Evolutionary conservation across 92 coral and sea anemone genomes (phyloP).

Genomic region (Micromussa lordhowensis): DNA sequence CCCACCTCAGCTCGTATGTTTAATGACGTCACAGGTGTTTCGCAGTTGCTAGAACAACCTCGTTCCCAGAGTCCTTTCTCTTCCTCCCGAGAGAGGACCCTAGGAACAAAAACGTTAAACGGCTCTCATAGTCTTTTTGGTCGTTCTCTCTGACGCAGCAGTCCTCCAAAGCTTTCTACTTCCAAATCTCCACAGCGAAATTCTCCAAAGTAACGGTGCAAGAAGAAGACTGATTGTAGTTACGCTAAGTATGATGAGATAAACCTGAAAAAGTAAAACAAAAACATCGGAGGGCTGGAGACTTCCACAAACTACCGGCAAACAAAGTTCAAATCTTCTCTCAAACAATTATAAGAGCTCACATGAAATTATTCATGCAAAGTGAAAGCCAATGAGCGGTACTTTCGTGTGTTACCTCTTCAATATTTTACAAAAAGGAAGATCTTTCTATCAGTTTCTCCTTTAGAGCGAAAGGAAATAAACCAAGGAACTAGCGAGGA

Average conservation of each 20-base stretch:
- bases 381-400: too few relatives aligned
- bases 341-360: neutral
- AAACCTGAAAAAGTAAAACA: conserved; percentile 76
- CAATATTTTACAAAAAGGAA: too few relatives aligned
- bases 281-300: neutral
- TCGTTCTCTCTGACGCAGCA: conserved; percentile 16
- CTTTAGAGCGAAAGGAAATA: too few relatives aligned
- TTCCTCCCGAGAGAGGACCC: too few relatives aligned
- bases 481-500: too few relatives aligned
- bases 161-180: conserved; percentile 52
- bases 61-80: too few relatives aligned
- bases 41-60: neutral
- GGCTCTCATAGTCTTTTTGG: neutral
- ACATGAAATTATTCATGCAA: too few relatives aligned
- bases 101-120: neutral
- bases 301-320: neutral
- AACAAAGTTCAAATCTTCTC: neutral
- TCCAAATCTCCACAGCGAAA: conserved; percentile 93
- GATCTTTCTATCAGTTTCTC: too few relatives aligned
- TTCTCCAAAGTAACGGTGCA: conserved; percentile 96
- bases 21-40: neutral
- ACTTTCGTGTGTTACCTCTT: too few relatives aligned
- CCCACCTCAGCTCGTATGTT: neutral
- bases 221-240: conserved; percentile 92
- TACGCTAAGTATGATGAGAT: conserved; percentile 94